Base-by-base conservation (phyloP, 2,888 invertebrate species). In the Phoenoteleia sp. region DNA sequence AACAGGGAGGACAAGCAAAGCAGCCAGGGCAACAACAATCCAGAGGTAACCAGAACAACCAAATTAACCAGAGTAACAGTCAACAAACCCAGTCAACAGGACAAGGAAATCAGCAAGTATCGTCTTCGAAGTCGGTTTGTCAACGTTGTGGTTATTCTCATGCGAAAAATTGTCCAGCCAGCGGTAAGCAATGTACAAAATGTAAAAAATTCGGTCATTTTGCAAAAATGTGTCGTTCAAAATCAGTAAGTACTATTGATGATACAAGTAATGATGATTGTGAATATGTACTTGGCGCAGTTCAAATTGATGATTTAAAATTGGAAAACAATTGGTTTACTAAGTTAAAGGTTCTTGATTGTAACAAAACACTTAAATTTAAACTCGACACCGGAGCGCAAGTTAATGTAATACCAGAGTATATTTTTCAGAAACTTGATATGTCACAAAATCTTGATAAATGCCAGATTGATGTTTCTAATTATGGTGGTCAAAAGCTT, bases 341-440 rank as follows among this genome's bases (percentile, higher is more conserved):
- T 23, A 58, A 17, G 33, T 27, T 82, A 47, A 58, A 42, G 9
- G 13, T 62, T 36, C 21, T 49, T 33, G 27, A 27, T 25, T n/a
- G 49, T 27, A 42, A 60, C 33, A 71, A 60, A 42, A 27, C 17
- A 15, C 25, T 86, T n/a, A 64, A 58, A 74, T 84, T 84, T 25
- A 85, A 86, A 81, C 47, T 86, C 21, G 85, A 86, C 45, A 85
- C 86, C 13, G 85, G 81, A 15, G 76, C 84, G 19, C 80, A 85
- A 23, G 49, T 81, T 9, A 81, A 86, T 52, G 81, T 47, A 17
- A 74, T 80, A 7, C 75, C 84, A 9, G 47, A 64, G 29, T 76
- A 86, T 69, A 58, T 81, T 62, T 80, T 66, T 60, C 27, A 67
- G 9, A 62, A 58, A 15, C 25, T 49, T 15, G 15, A 29, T 54